Percentiles rank a stretch among this genome's conserved stretches.
These are phyloP conservation scores for Hirundichthys speculiger DNA, from an alignment of 2,113 vertebrate species.

Conservation along the genomic window DNA sequence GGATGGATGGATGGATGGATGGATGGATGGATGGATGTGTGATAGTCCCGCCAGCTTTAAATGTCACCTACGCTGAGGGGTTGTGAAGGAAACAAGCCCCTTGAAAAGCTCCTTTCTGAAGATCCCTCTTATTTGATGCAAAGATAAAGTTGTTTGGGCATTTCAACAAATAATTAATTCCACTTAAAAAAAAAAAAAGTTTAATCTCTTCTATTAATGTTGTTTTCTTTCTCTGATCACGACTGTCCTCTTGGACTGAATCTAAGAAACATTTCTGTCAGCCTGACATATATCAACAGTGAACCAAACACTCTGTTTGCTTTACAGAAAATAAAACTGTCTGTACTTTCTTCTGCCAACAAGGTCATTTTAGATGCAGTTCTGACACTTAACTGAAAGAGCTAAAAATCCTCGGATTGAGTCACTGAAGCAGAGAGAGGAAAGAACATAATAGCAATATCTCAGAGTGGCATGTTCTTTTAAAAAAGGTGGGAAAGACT, in stretches of 20 bases:
- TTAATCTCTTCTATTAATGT: no score
- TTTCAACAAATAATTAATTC: no score
- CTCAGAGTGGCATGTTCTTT: constrained; percentile 4
- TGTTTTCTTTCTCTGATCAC: background rate
- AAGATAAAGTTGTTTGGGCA: no score
- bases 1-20: no score
- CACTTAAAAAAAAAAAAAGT: no score
- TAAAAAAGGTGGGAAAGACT: constrained; percentile 1
- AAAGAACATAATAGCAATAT: background rate
- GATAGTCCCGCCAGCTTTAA: no score
- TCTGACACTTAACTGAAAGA: background rate
- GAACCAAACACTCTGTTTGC: background rate
- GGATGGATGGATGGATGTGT: no score
- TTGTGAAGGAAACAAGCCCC: no score
- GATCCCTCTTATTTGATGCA: no score
- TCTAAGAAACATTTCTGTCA: background rate
- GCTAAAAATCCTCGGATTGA: background rate
- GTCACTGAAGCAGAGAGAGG: constrained; percentile 11
- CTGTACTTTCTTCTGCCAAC: background rate
- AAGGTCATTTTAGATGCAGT: background rate
- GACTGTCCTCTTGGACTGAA: background rate
- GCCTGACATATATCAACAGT: constrained; percentile 1
- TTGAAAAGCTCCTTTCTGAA: no score
- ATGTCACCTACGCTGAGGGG: no score
- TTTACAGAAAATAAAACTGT: background rate